Evolutionary conservation across 2,888 invertebrate species (phyloP).

Genomic region (Parapristionchus giblindavisi): DNA sequence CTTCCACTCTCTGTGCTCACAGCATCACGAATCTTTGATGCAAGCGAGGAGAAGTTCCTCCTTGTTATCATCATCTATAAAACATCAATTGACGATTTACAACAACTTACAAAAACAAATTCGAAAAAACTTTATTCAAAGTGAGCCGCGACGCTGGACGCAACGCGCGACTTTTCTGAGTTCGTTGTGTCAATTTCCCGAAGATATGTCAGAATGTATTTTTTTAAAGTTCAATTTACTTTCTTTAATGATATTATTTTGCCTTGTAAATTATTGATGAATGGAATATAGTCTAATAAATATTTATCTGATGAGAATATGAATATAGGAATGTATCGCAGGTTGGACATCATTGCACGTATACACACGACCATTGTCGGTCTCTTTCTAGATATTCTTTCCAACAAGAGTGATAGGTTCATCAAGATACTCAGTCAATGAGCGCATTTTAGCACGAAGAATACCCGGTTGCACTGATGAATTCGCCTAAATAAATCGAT

Average conservation of each 20-base stretch:
- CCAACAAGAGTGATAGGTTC: conserved; percentile 44
- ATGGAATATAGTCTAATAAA: background rate
- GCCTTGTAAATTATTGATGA: too few species aligned
- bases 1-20: background rate
- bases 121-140: conserved; percentile 5
- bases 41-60: conserved; percentile 24
- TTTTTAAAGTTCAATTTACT: background rate
- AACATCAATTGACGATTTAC: background rate
- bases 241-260: too few species aligned
- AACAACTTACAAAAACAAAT: background rate
- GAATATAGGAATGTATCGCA: conserved; percentile 33
- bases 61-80: conserved; percentile 21
- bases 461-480: conserved; percentile 48
- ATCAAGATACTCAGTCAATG: conserved; percentile 48
- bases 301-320: conserved; percentile 13
- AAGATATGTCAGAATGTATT: background rate
- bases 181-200: background rate
- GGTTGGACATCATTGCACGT: too few species aligned
- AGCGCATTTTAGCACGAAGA: conserved; percentile 49
- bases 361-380: conserved; percentile 1
- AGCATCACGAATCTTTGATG: conserved; percentile 19
- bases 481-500: conserved; percentile 40
- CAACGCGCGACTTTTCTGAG: conserved; percentile 7
- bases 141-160: conserved; percentile 14
- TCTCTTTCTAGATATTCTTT: conserved; percentile 32